These are phyloP conservation scores for Aegithalos caudatus DNA, from an alignment of 2,113 vertebrate species.

Conservation along the genomic window DNA sequence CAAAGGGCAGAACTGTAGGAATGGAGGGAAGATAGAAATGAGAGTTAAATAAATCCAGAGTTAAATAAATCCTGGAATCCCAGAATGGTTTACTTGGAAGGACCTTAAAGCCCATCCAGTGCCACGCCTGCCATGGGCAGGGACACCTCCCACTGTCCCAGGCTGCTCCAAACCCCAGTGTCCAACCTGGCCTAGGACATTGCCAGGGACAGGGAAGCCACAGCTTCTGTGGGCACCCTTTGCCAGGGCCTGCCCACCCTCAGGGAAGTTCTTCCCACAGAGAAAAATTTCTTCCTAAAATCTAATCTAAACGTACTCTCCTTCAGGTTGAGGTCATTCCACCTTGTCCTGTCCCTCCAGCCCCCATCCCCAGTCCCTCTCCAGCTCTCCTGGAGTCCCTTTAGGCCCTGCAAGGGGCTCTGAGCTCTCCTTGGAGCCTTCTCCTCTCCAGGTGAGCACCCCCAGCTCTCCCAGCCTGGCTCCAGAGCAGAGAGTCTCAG, in stretches of 20 bases:
- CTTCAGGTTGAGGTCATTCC: background rate
- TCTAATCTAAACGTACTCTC: background rate
- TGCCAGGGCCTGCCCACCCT: background rate
- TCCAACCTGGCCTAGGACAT: background rate
- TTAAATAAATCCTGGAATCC: background rate
- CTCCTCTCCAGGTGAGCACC: background rate
- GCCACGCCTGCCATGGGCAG: no score
- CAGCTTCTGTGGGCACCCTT: background rate
- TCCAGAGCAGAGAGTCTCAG: background rate
- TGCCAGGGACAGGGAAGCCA: background rate
- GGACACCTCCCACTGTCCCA: background rate
- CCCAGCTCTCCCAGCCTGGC: background rate
- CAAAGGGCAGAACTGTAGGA: background rate
- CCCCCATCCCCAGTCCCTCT: background rate
- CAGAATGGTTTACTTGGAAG: background rate
- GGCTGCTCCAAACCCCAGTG: rapidly evolving
- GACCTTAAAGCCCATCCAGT: background rate
- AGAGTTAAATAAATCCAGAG: background rate
- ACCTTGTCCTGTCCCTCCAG: background rate
- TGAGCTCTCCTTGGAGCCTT: background rate
- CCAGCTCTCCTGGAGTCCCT: background rate
- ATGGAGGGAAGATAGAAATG: rapidly evolving
- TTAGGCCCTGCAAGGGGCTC: background rate
- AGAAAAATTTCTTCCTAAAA: background rate
- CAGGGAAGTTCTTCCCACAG: background rate